Evolutionary conservation across 2,888 invertebrate species (phyloP).

Genomic region (Philonicus albiceps): DNA sequence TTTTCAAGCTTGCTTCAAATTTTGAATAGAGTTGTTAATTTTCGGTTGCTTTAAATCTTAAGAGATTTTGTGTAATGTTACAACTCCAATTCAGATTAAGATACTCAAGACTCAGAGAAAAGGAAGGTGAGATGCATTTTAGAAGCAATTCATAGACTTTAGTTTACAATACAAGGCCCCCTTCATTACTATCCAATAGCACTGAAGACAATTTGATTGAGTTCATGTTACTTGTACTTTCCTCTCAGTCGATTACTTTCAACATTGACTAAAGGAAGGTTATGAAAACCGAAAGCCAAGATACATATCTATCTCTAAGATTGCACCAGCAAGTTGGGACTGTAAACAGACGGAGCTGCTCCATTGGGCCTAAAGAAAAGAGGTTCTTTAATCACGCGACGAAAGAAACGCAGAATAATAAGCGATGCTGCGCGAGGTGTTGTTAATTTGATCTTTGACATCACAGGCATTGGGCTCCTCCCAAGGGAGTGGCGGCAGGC

Average conservation of each 20-base stretch:
- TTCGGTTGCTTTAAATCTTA: too few species aligned
- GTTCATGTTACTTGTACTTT: neutral
- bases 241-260: neutral
- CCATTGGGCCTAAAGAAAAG: neutral
- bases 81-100: neutral
- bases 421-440: neutral
- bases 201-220: neutral
- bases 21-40: too few species aligned
- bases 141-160: too few species aligned
- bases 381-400: neutral
- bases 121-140: too few species aligned
- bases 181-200: neutral
- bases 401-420: neutral
- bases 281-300: neutral
- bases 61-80: too few species aligned
- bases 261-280: neutral
- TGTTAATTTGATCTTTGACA: slow-evolving; percentile 21
- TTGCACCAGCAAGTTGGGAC: too few species aligned
- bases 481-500: neutral
- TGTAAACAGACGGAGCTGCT: neutral
- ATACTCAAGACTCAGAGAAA: neutral
- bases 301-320: too few species aligned
- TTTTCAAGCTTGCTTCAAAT: too few species aligned
- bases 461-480: neutral
- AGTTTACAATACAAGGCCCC: neutral